Percentiles rank a stretch among this genome's conserved stretches.
phyloP scores from a whole-genome alignment of 2,888 invertebrate genomes.

The Mythimna impura region DNA sequence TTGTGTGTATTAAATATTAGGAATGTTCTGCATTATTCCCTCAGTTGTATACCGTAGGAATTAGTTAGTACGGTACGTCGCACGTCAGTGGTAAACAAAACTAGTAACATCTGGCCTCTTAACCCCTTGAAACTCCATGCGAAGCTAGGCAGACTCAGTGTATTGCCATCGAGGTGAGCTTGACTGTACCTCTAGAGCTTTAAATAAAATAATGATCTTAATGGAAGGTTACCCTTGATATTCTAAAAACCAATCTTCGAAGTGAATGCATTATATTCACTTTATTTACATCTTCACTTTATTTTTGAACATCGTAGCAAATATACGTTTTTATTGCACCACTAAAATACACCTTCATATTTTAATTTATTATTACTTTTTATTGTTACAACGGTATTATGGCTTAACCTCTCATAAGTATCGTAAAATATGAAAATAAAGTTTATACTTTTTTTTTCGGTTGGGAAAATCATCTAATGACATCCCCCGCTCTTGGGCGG shows the following conservation, averaged over 20 bases:
- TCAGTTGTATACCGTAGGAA: not conserved
- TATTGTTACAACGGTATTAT: slow-evolving; percentile 13
- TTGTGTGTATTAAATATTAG: not conserved
- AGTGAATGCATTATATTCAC: slow-evolving; percentile 10
- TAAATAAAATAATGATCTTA: not conserved
- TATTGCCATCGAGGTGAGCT: too few species aligned
- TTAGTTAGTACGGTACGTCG: not conserved
- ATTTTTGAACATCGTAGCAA: slow-evolving; percentile 20
- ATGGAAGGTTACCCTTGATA: slow-evolving; percentile 13
- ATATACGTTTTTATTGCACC: slow-evolving; percentile 20
- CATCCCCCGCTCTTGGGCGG: too few species aligned
- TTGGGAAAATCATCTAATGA: too few species aligned
- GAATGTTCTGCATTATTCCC: not conserved
- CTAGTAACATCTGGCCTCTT: not conserved
- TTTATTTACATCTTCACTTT: not conserved
- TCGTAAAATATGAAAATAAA: slow-evolving; percentile 13
- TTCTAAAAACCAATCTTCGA: slow-evolving; percentile 29
- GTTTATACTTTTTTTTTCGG: too few species aligned
- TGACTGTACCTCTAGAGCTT: not conserved
- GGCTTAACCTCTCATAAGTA: not conserved
- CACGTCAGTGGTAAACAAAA: too few species aligned
- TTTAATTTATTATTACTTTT: slow-evolving; percentile 36
- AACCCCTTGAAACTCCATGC: not conserved
- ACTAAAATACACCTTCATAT: slow-evolving; percentile 11
- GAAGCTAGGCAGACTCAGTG: not conserved